Conservation (phyloP, 35 echinoderm and acorn worm species). For the Lytechinus pictus region DNA sequence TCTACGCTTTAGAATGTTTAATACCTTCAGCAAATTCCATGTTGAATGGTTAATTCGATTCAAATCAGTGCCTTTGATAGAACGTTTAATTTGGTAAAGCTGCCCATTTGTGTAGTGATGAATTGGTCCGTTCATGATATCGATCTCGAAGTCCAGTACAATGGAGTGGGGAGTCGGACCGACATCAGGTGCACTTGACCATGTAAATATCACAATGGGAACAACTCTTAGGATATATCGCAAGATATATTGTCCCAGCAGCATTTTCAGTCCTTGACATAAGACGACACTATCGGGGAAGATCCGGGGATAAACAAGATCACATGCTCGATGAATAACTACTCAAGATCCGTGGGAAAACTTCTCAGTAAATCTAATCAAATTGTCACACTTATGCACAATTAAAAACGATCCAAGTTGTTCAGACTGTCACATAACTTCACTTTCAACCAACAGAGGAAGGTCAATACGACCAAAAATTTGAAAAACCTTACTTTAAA, state of each 20-base stretch:
- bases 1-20: slow-evolving; percentile 19
- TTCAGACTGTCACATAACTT: too few species aligned
- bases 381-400: too few species aligned
- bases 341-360: background rate
- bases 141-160: background rate
- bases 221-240: background rate
- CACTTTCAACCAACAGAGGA: too few species aligned
- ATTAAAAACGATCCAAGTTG: too few species aligned
- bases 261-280: background rate
- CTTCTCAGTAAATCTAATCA: too few species aligned
- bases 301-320: background rate
- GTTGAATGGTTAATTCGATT: background rate
- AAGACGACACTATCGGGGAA: slow-evolving; percentile 3
- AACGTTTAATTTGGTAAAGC: background rate
- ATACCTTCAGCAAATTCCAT: background rate
- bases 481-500: background rate
- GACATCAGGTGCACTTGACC: slow-evolving; percentile 12
- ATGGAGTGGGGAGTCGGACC: background rate
- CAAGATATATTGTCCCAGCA: too few species aligned
- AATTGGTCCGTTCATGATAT: background rate
- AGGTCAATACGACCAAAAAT: too few species aligned
- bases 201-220: background rate
- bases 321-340: background rate
- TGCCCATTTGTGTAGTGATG: slow-evolving; percentile 8
- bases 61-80: slow-evolving; percentile 7